Evolutionary conservation across 2,888 invertebrate genomes (phyloP).

Genomic region (Cataglyphis cursor): DNA sequence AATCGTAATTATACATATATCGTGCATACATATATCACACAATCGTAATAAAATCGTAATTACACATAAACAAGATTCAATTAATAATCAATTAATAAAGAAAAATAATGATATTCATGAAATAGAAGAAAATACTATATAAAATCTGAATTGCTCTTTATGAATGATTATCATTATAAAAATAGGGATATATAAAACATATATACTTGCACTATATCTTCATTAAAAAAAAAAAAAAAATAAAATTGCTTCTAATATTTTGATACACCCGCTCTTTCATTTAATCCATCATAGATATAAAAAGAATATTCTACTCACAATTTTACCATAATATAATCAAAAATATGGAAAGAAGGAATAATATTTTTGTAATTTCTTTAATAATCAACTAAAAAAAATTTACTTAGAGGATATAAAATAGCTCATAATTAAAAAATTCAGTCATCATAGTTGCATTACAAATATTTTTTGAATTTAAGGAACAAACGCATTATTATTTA

Average conservation of each 20-base stretch:
- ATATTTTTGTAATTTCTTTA: too few relatives aligned
- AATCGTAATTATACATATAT: background rate
- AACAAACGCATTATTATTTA: too few relatives aligned
- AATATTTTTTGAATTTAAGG: too few relatives aligned
- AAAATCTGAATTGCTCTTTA: background rate
- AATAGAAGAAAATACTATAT: background rate
- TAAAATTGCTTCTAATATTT: conserved; percentile 32
- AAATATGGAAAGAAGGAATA: background rate
- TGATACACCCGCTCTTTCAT: conserved; percentile 36
- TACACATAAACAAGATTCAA: background rate
- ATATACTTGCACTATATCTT: background rate
- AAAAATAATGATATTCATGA: background rate
- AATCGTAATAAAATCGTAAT: background rate
- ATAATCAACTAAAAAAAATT: too few relatives aligned
- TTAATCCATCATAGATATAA: conserved; percentile 20
- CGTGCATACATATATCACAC: too few relatives aligned
- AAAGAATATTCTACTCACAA: conserved; percentile 21
- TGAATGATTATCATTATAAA: background rate
- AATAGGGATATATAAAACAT: background rate
- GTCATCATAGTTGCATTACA: too few relatives aligned
- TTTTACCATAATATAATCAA: conserved; percentile 5
- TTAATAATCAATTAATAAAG: background rate
- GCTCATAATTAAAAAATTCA: too few relatives aligned
- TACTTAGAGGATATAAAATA: too few relatives aligned
- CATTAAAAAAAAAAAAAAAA: background rate